A percentile compares a stretch with the other conserved stretches of the same genome.
Evolutionary conservation across 2,113 vertebrate genomes (phyloP).

Genomic region (Plecotus auritus): DNA sequence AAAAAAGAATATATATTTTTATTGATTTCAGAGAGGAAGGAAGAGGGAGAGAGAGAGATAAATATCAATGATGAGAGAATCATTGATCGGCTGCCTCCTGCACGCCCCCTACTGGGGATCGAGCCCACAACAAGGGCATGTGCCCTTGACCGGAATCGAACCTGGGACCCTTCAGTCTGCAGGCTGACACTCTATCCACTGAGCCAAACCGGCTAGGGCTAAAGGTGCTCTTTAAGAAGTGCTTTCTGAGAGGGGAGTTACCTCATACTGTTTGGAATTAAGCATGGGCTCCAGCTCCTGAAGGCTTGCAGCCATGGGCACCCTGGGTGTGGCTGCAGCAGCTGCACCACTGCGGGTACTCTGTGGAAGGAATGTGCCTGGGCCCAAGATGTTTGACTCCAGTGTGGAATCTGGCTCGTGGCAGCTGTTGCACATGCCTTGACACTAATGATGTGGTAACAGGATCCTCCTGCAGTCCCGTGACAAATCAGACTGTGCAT

Average conservation of each 20-base stretch:
- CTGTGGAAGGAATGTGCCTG: not conserved
- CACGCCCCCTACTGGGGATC: too few relatives aligned
- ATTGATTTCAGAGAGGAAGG: too few relatives aligned
- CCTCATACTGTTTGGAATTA: conserved; percentile 31
- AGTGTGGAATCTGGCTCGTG: not conserved
- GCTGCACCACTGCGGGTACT: not conserved
- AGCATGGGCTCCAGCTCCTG: not conserved
- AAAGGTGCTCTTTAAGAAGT: conserved; percentile 46
- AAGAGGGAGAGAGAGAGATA: too few relatives aligned
- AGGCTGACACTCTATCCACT: too few relatives aligned
- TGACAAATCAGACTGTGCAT: not conserved
- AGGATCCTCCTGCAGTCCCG: not conserved
- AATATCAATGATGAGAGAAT: too few relatives aligned
- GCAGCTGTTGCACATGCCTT: not conserved
- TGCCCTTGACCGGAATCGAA: too few relatives aligned
- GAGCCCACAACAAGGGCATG: too few relatives aligned
- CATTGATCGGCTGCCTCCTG: too few relatives aligned
- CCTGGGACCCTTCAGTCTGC: too few relatives aligned
- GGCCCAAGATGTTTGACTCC: conserved; percentile 15
- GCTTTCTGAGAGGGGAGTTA: conserved; percentile 36
- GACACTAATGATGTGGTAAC: conserved; percentile 12
- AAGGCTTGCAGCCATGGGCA: not conserved
- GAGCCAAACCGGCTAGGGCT: not conserved
- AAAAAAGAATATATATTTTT: too few relatives aligned
- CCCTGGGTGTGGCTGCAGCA: not conserved